Conservation (phyloP, 1,140 invertebrate genomes). For the Lysiphlebus fabarum region DNA sequence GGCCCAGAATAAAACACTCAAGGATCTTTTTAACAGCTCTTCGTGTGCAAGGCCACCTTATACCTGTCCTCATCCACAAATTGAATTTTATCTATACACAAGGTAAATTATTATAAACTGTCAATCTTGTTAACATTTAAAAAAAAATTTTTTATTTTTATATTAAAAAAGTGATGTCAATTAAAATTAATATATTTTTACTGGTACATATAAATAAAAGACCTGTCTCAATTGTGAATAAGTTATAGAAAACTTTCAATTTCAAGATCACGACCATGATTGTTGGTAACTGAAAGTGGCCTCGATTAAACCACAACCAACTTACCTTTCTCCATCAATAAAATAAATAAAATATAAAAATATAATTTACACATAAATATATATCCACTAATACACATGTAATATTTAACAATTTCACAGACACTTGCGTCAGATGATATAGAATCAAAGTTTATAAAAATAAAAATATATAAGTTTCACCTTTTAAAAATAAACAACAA, state of each 20-base stretch:
- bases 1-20: constrained; percentile 55
- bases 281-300: constrained; percentile 50
- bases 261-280: constrained; percentile 55
- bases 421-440: too few species aligned
- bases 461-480: too few species aligned
- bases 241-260: constrained; percentile 35
- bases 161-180: background rate
- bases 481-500: too few species aligned
- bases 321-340: constrained; percentile 45
- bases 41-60: constrained; percentile 79
- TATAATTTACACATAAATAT: background rate
- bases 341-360: constrained; percentile 8
- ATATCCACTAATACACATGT: too few species aligned
- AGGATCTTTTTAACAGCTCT: constrained; percentile 72
- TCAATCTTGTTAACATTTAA: constrained; percentile 3
- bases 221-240: background rate
- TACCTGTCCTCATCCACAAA: constrained; percentile 75
- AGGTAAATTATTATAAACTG: constrained; percentile 54
- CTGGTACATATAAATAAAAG: too few species aligned
- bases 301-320: constrained; percentile 38
- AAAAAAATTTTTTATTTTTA: background rate
- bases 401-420: too few species aligned
- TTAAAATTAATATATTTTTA: too few species aligned
- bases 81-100: constrained; percentile 80
- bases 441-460: too few species aligned